Conservation (phyloP, 2,797 vertebrate species). For the Antennarius maculatus region DNA sequence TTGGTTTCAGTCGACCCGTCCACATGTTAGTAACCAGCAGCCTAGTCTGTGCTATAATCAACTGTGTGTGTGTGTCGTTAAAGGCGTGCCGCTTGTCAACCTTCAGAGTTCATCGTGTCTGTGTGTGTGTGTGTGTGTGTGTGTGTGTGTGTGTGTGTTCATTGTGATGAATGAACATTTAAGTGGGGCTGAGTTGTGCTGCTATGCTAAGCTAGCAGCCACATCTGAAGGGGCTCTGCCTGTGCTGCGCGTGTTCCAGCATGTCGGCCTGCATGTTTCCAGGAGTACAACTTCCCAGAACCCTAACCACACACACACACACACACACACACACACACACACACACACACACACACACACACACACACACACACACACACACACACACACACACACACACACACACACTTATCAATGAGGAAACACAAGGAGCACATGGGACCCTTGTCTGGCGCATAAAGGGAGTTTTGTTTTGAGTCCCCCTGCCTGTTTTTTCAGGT, state of each 20-base stretch:
- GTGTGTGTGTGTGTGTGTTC: slow-evolving; percentile 37
- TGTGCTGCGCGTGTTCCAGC: slow-evolving; percentile 70
- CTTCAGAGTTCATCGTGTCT: slow-evolving; percentile 28
- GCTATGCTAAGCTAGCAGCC: slow-evolving; percentile 64
- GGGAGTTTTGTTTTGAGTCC: slow-evolving; percentile 21
- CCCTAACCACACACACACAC: slow-evolving; percentile 57
- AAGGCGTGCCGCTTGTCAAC: slow-evolving; percentile 25
- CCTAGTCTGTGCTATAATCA: too few relatives aligned
- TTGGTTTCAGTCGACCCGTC: too few relatives aligned
- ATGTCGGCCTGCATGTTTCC: slow-evolving; percentile 74
- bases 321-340: slow-evolving; percentile 16
- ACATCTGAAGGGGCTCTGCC: slow-evolving; percentile 74
- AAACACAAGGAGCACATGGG: slow-evolving; percentile 37
- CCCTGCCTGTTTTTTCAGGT: slow-evolving; percentile 25
- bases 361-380: slow-evolving; percentile 57
- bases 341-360: slow-evolving; percentile 18
- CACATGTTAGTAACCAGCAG: too few relatives aligned
- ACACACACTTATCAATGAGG: slow-evolving; percentile 13
- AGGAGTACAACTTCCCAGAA: slow-evolving; percentile 79
- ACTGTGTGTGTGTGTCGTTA: too few relatives aligned
- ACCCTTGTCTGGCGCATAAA: slow-evolving; percentile 44
- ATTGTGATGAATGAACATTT: slow-evolving; percentile 12
- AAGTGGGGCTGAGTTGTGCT: slow-evolving; percentile 16
- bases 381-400: slow-evolving; percentile 31
- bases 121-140: slow-evolving; percentile 38